A percentile compares a stretch with the other conserved stretches of the same genome.
Evolutionary conservation across 2,113 vertebrate genomes (phyloP).

Genomic region (Saguinus imperator): DNA sequence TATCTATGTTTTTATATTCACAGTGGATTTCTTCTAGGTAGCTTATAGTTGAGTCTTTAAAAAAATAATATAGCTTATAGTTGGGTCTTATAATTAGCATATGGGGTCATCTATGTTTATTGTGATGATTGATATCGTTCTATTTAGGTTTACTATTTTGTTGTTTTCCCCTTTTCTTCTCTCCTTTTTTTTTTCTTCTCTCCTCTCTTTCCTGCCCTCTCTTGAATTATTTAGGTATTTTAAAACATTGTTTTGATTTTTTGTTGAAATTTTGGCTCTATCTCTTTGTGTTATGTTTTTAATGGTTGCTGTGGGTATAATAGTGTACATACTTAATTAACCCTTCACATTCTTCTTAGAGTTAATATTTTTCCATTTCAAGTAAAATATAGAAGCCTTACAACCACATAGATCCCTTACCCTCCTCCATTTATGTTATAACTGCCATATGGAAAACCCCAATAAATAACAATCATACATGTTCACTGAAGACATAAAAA

Average conservation of each 20-base stretch:
- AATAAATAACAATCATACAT: neutral
- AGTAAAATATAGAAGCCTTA: neutral
- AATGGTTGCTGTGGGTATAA: neutral
- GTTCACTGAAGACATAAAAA: neutral
- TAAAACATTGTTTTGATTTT: conserved; percentile 14
- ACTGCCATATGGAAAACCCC: neutral
- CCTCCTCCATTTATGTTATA: neutral
- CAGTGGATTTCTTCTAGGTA: neutral
- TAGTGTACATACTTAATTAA: neutral
- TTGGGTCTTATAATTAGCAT: neutral
- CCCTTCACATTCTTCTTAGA: neutral
- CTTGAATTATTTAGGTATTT: neutral
- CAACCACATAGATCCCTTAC: neutral
- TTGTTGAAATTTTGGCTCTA: neutral
- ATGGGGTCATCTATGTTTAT: neutral
- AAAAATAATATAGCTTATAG: neutral
- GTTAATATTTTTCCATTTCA: conserved; percentile 13
- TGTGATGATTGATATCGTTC: neutral
- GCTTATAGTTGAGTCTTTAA: neutral
- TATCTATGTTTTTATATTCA: conserved; percentile 8
- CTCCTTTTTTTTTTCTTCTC: neutral
- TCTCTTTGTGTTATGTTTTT: neutral
- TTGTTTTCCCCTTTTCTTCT: neutral
- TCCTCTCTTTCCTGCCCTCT: neutral
- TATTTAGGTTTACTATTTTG: neutral